Evolutionary conservation across 2,113 vertebrate species (phyloP), one percentile per base, ranked within the genome.

Genomic region (Cephalopholis sonnerati): DNA sequence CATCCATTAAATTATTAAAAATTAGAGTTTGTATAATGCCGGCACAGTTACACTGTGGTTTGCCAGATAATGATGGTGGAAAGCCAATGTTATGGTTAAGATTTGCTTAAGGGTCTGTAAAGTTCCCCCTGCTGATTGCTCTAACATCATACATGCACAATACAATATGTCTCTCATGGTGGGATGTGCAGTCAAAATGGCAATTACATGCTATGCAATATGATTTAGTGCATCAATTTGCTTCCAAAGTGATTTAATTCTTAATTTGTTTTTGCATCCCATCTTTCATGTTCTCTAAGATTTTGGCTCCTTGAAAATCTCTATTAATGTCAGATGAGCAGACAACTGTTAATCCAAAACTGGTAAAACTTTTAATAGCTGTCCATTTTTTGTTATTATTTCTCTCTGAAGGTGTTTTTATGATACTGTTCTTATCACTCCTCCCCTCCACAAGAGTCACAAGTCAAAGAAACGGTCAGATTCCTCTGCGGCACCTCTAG

Each of bases 401-500:
- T 62, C 15, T 74, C 12, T 44, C 51, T 69, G 24, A 58, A 41
- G 39, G 27, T 41, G 12, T 72, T 64, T 76, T 70, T 76, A 36
- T 36, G 32, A 1, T 36, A 36, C 36, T 41, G 16, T 71, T 63
- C 71, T 71, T 76, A 27, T 73, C 27, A 53, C 22, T 24, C 9
- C 15, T 22, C n/a, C 0, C 15, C 24, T 77, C 25, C 16, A 32
- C 55, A 59, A 4, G 32, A 76, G 48, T 7, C 32, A 36, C 32
- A 36, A 36, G 7, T 32, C 44, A 76, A 11, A 44, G 61, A 50
- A 36, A 57, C 20, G 32, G 13, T 64, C 46, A 48, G 12, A 16
- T 48, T 48, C 32, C 32, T 36, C 32, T 1, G 32, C 46, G 16
- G 46, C 46, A 48, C 46, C 15, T 48, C 46, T 15, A 13, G 46